Evolutionary conservation across 1,140 invertebrate species (phyloP), one percentile per base, ranked within the genome.

Genomic region (Drosophila takahashii): DNA sequence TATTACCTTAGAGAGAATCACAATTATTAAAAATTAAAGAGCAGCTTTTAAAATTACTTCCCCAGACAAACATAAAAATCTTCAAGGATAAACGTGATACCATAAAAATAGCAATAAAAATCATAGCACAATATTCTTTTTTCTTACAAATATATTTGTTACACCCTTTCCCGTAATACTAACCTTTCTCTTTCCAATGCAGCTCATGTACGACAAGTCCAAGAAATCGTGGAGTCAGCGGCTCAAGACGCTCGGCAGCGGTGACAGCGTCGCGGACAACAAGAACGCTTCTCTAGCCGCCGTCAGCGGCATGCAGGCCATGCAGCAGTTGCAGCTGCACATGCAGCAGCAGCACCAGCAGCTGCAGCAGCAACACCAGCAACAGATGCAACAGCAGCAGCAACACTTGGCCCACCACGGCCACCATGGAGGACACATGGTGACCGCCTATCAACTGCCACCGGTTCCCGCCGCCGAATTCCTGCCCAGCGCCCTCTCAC

Each of bases 401-500:
- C 81, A 77, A 10, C 80, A 71, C 41, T 62, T 69, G 65, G 36
- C 44, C 45, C 75, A 61, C 59, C 77, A 77, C 64, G 73, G 61
- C 6, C 56, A 86, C 41, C 80, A 80, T 37, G 22, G 22, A 22
- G 22, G 22, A 22, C 79, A 84, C 53, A 60, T 83, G 76, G 34
- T 74, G 44, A 37, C 61, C 18, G 75, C 65, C 6, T 89, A 89
- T 53, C 83, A 87, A 44, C 34, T 90, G 60, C 85, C 83, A 11
- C 73, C 84, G 10, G 66, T 70, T 5, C 60, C 64, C 27, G 77
- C 61, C 50, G 86, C 89, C 48, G 91, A 92, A 34, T 92, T 85
- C 61, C 47, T 85, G 73, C 93, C 94, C 13, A 94, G 93, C 69
- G 92, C 94, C 5, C 90, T 96, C 62, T 95, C 95, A 41, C 95